These are phyloP conservation scores for Drosophila anomalata DNA, from an alignment of 2,888 invertebrate species.

Conservation along the genomic window DNA sequence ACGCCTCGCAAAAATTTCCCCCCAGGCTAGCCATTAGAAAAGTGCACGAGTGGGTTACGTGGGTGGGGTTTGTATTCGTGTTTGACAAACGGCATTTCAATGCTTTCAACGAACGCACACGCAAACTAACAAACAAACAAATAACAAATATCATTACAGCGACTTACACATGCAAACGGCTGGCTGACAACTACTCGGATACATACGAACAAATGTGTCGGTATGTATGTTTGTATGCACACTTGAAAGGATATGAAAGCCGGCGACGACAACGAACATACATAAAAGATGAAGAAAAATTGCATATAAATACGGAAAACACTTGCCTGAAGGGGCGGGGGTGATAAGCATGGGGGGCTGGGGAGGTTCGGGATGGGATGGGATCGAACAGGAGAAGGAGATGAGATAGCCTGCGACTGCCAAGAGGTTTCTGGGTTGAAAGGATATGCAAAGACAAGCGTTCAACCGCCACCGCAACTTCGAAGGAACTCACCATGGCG, in stretches of 20 bases:
- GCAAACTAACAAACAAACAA: slow-evolving; percentile 52
- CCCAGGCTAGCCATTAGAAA: slow-evolving; percentile 62
- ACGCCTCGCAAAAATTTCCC: slow-evolving; percentile 3
- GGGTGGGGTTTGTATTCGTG: slow-evolving; percentile 22
- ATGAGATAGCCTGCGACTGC: slow-evolving; percentile 48
- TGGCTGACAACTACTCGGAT: slow-evolving; percentile 62
- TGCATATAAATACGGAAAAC: slow-evolving; percentile 71
- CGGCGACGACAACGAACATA: slow-evolving; percentile 70
- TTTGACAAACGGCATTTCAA: slow-evolving; percentile 69
- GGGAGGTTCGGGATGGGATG: neutral
- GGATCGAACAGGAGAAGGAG: slow-evolving; percentile 20
- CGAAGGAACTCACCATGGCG: slow-evolving; percentile 69
- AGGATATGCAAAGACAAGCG: slow-evolving; percentile 24
- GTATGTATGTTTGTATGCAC: slow-evolving; percentile 44
- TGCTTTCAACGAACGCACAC: slow-evolving; percentile 68
- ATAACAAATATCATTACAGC: slow-evolving; percentile 75
- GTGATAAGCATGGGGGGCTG: slow-evolving; percentile 1
- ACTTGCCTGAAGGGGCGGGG: slow-evolving; percentile 19
- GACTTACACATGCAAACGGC: slow-evolving; percentile 72
- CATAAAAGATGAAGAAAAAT: slow-evolving; percentile 77
- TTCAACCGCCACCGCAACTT: slow-evolving; percentile 36
- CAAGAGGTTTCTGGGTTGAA: slow-evolving; percentile 61
- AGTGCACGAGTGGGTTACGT: slow-evolving; percentile 55
- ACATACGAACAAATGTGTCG: slow-evolving; percentile 27
- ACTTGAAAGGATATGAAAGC: slow-evolving; percentile 75